Conservation (phyloP, 2,797 vertebrate genomes). For the Borostomias antarcticus region DNA sequence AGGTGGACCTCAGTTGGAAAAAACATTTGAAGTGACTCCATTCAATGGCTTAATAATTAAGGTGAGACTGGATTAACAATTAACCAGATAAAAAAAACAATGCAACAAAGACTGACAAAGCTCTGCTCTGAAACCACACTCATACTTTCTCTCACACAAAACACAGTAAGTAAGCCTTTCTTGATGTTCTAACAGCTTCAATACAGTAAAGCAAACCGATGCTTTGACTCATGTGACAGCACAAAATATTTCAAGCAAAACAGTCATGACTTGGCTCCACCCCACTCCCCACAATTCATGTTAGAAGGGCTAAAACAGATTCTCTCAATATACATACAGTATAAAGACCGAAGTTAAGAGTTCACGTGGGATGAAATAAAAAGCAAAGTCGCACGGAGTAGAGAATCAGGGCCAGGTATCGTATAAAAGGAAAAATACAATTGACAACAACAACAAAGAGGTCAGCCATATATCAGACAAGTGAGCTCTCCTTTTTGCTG, state of each 20-base stretch:
- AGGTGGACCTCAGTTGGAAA: slow-evolving; percentile 61
- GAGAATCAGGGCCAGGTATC: slow-evolving; percentile 43
- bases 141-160: slow-evolving; percentile 61
- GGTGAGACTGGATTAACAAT: slow-evolving; percentile 49
- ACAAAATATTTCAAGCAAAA: slow-evolving; percentile 48
- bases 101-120: slow-evolving; percentile 65
- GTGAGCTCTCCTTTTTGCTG: slow-evolving; percentile 57
- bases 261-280: slow-evolving; percentile 38
- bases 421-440: slow-evolving; percentile 57
- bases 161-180: slow-evolving; percentile 58
- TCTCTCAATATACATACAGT: slow-evolving; percentile 55
- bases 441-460: slow-evolving; percentile 51
- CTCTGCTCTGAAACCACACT: slow-evolving; percentile 55
- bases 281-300: slow-evolving; percentile 45
- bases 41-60: slow-evolving; percentile 62
- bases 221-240: slow-evolving; percentile 27
- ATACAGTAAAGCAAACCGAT: slow-evolving; percentile 54
- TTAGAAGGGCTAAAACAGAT: slow-evolving; percentile 66
- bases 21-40: slow-evolving; percentile 58
- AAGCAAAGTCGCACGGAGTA: slow-evolving; percentile 40
- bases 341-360: slow-evolving; percentile 56
- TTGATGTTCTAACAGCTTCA: slow-evolving; percentile 64
- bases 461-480: slow-evolving; percentile 52
- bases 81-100: slow-evolving; percentile 56
- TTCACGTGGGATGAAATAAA: slow-evolving; percentile 54